Evolutionary conservation across 2,113 vertebrate species (phyloP), one percentile per base, ranked within the genome.

Genomic region (Microtus ochrogaster): DNA sequence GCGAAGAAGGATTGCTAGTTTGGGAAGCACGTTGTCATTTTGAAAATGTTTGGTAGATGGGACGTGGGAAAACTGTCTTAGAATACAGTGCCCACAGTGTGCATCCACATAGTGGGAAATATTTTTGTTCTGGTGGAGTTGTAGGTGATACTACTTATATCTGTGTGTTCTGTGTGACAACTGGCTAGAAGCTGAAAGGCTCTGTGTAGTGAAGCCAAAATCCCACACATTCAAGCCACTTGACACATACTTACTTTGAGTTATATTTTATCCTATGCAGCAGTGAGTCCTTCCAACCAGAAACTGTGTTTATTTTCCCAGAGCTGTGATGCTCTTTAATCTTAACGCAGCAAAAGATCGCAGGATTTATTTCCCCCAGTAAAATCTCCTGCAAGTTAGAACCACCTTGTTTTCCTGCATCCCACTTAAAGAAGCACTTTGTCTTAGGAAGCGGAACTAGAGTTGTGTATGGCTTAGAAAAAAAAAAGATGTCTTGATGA

Each of bases 181-280:
- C 94, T 96, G 97, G 88, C 76, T 97, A 83, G 96, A 98, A 74
- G 95, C 97, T 97, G 96, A 97, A 94, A 96, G 92, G 66, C 95
- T 98, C 82, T 89, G 49, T 96, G 83, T 93, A 79, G 89, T 4
- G 14, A 98, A 97, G 95, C 82, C 96, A 88, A 97, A 97, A 97
- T 97, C 96, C 95, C 95, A 96, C 89, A 96, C 95, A 77, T 93
- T 95, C 89, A 96, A 97, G 97, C 89, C 92, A 91, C 87, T 93
- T 97, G 94, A 97, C 98, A 93, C 92, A 95, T 97, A 97, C 97
- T 97, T 97, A 36, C 93, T 95, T 96, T 85, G 94, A 96, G 70
- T 96, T 94, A 58, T 98, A 98, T 98, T 98, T 97, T 96, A 94
- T 94, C 94, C 24, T 94, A 79, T 61, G 82, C 91, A 95, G 85